phyloP scores from a whole-genome alignment of 2,113 vertebrate genomes.

The Pterocles burchelli region DNA sequence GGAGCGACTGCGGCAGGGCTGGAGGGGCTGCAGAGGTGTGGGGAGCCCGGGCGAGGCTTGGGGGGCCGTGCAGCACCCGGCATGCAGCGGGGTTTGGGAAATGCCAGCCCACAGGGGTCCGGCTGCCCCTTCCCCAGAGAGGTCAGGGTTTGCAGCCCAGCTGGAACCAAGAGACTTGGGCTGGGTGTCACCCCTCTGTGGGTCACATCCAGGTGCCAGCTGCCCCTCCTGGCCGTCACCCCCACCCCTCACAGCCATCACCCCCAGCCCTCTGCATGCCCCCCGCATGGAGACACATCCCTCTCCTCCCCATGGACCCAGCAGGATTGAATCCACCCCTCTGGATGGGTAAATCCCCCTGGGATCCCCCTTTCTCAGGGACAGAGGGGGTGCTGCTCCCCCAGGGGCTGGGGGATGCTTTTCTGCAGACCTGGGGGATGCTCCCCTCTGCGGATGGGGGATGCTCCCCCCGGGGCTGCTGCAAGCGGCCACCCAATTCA shows the following conservation, averaged over 20 bases:
- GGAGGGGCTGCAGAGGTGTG: background rate
- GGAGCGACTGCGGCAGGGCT: background rate
- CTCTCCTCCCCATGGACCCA: background rate
- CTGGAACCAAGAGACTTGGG: background rate
- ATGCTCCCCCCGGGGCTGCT: fast-evolving
- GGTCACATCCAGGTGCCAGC: background rate
- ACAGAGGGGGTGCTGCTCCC: background rate
- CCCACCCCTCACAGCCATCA: background rate
- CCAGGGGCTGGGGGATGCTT: background rate
- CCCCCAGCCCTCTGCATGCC: background rate
- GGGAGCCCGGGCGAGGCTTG: background rate
- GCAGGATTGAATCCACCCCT: fast-evolving
- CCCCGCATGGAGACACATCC: background rate
- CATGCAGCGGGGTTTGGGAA: background rate
- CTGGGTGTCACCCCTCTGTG: background rate
- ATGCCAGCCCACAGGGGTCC: background rate
- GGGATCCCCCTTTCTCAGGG: background rate
- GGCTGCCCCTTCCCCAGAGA: background rate
- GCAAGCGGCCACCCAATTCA: background rate
- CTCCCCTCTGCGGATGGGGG: background rate
- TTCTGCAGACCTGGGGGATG: background rate
- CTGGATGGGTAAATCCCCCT: background rate
- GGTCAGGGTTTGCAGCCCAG: background rate
- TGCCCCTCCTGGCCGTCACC: background rate
- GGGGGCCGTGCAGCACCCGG: background rate